Percentiles rank a stretch among this genome's conserved stretches.
phyloP scores from a whole-genome alignment of 2,113 vertebrate species.

The Callocephalon fimbriatum region DNA sequence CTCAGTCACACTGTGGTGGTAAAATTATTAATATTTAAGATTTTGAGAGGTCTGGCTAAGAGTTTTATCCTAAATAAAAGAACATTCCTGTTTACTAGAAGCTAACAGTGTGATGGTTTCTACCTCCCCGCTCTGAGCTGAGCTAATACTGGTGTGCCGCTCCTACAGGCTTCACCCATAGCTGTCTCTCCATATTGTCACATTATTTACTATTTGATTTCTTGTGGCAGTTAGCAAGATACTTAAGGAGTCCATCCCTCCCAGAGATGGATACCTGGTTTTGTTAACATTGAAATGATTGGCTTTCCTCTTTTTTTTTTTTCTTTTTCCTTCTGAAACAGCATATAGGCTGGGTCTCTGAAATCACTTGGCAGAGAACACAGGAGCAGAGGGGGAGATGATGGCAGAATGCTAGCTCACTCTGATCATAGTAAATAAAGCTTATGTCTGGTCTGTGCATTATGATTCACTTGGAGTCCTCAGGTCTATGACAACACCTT shows the following conservation, averaged over 20 bases:
- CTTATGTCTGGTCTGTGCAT: not conserved
- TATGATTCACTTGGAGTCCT: not conserved
- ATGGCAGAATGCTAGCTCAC: not conserved
- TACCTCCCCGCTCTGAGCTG: rapidly evolving
- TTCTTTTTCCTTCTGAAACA: not conserved
- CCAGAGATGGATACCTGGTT: rapidly evolving
- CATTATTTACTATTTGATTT: not conserved
- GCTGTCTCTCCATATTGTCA: not conserved
- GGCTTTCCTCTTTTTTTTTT: not conserved
- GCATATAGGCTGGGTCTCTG: not conserved
- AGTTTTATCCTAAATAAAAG: not conserved
- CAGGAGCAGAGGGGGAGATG: not conserved
- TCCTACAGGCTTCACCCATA: not conserved
- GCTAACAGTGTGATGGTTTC: not conserved
- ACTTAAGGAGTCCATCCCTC: not conserved
- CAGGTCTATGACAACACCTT: not conserved
- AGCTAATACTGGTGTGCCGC: not conserved
- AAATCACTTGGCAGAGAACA: not conserved
- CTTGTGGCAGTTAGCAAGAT: not conserved
- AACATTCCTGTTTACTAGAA: not conserved
- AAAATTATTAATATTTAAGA: not conserved
- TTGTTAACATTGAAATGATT: not conserved
- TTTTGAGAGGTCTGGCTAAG: not conserved
- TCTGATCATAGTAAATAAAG: not conserved
- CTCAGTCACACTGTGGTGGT: not conserved